Conservation (phyloP, 2,113 vertebrate species). For the Erinaceus europaeus region DNA sequence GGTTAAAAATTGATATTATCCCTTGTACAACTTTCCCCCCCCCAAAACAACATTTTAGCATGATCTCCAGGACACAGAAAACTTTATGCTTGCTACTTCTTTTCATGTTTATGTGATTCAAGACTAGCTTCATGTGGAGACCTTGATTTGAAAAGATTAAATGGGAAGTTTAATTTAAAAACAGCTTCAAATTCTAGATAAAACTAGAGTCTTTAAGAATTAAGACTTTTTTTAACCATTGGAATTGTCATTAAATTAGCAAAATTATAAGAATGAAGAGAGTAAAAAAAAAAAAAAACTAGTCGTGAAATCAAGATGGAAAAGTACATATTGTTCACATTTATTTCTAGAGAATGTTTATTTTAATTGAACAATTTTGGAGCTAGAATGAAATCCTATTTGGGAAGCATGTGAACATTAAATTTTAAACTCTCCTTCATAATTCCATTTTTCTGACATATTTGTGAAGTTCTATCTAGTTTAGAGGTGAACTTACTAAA, state of each 20-base stretch:
- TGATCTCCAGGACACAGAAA: not conserved
- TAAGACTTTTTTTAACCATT: not conserved
- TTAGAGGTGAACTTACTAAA: slow-evolving; percentile 57
- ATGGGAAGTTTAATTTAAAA: not conserved
- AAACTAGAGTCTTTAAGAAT: not conserved
- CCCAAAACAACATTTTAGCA: not conserved
- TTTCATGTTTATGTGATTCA: not conserved
- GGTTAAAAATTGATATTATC: not conserved
- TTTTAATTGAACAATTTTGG: slow-evolving; percentile 13
- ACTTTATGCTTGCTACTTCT: not conserved
- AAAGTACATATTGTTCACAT: slow-evolving; percentile 17
- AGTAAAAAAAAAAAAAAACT: not conserved
- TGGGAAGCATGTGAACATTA: slow-evolving; percentile 2
- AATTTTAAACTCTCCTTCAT: not conserved
- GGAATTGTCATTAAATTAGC: not conserved
- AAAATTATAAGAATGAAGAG: not conserved
- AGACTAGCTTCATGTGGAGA: not conserved
- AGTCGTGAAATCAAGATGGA: not conserved
- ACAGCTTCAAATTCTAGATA: not conserved
- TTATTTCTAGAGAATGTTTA: slow-evolving; percentile 27
- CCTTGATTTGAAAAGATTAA: not conserved
- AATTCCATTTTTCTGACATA: not conserved
- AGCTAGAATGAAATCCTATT: not conserved
- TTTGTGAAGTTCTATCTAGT: slow-evolving; percentile 42
- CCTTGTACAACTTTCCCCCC: not conserved